Percentiles rank a stretch among this genome's conserved stretches.
Conservation (phyloP, 2,888 invertebrate genomes). For the Tanytarsus gracilentus region DNA sequence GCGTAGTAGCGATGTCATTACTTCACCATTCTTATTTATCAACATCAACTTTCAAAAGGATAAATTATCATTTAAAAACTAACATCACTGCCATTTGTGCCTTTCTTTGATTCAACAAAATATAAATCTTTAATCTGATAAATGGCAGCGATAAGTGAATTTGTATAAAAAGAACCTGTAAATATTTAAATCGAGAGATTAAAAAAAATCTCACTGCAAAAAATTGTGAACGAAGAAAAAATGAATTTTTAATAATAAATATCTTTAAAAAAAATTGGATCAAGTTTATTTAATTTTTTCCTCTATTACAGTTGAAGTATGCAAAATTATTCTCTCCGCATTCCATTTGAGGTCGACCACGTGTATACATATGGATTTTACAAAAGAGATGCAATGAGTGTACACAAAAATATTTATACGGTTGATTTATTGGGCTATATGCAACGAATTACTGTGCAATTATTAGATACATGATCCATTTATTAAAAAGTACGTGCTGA, state of each 20-base stretch:
- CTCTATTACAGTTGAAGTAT: no score
- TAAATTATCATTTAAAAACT: neutral
- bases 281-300: no score
- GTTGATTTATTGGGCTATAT: neutral
- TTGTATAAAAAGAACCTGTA: constrained; percentile 18
- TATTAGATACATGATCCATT: no score
- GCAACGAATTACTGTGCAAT: no score
- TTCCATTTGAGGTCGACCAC: constrained; percentile 20
- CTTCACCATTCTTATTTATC: neutral
- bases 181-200: neutral
- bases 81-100: neutral
- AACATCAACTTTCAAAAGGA: no score
- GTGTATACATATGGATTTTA: neutral
- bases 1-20: constrained; percentile 7
- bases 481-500: no score
- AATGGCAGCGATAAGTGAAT: constrained; percentile 23
- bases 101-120: neutral
- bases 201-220: constrained; percentile 6
- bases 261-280: no score
- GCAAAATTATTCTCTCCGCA: neutral
- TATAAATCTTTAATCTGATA: neutral
- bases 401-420: neutral
- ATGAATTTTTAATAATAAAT: neutral
- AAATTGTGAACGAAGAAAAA: constrained; percentile 10
- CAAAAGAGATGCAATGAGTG: no score